Conservation (phyloP, 2,113 vertebrate genomes). For the Mesocricetus auratus region DNA sequence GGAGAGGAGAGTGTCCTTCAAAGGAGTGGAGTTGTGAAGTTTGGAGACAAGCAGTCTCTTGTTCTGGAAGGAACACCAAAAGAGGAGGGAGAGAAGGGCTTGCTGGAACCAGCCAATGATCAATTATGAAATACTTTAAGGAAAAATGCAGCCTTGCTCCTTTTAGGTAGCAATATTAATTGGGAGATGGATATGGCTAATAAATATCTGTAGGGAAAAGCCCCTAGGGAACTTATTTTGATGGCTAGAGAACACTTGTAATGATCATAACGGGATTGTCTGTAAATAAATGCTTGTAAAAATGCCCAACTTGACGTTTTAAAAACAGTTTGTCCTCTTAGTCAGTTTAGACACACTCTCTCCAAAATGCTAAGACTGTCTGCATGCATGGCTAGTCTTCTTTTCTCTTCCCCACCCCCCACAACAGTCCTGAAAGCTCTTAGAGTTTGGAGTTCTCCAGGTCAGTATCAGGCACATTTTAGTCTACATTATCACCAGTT, state of each 20-base stretch:
- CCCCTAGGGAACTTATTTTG: conserved; percentile 52
- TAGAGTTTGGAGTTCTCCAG: conserved; percentile 10
- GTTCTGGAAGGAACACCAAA: background rate
- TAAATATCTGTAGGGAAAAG: conserved; percentile 58
- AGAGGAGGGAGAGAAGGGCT: background rate
- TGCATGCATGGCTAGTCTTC: conserved; percentile 20
- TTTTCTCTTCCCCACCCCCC: background rate
- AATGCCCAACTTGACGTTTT: conserved; percentile 67
- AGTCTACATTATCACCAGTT: conserved; percentile 44
- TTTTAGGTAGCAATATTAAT: conserved; percentile 50
- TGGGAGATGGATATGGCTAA: conserved; percentile 55
- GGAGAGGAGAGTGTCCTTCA: background rate
- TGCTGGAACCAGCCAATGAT: background rate
- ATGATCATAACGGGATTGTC: conserved; percentile 67
- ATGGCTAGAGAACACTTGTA: conserved; percentile 63
- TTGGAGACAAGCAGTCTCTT: background rate
- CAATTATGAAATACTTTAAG: conserved; percentile 22
- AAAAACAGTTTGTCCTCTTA: conserved; percentile 69
- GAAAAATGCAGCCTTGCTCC: conserved; percentile 38
- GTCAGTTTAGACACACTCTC: conserved; percentile 38
- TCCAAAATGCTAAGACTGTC: conserved; percentile 39
- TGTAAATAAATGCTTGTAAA: conserved; percentile 70
- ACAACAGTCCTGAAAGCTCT: background rate
- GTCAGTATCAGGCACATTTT: conserved; percentile 9
- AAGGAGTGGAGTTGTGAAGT: background rate